These are phyloP conservation scores for Periphyllus acericola DNA, from an alignment of 2,888 invertebrate species.

Conservation along the genomic window DNA sequence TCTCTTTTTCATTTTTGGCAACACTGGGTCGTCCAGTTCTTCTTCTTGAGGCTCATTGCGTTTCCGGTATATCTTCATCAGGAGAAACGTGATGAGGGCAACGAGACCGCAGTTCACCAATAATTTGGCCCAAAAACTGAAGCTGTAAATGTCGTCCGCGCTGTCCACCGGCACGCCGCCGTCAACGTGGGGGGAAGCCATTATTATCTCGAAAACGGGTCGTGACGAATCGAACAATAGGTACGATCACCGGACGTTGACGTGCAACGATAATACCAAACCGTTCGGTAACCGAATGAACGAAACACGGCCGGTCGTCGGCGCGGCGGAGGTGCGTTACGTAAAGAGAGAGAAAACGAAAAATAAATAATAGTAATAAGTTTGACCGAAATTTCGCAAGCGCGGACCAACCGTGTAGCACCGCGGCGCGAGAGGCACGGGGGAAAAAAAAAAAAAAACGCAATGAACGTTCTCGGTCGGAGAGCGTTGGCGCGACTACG, in stretches of 20 bases:
- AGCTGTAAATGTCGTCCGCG: slow-evolving; percentile 7
- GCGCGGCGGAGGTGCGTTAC: not conserved
- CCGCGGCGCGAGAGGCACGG: no score
- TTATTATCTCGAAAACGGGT: not conserved
- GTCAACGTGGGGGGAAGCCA: slow-evolving; percentile 12
- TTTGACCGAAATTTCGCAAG: not conserved
- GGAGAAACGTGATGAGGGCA: slow-evolving; percentile 75
- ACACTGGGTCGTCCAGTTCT: slow-evolving; percentile 70
- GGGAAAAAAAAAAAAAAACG: not conserved
- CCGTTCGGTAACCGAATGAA: not conserved
- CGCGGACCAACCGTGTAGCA: not conserved
- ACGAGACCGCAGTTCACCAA: slow-evolving; percentile 76
- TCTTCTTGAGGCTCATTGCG: slow-evolving; percentile 66
- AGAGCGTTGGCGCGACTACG: not conserved
- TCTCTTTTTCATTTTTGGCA: slow-evolving; percentile 83
- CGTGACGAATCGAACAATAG: not conserved
- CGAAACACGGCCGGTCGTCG: not conserved
- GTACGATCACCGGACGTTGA: not conserved
- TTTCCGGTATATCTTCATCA: slow-evolving; percentile 80
- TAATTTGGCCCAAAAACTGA: slow-evolving; percentile 40
- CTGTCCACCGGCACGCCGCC: not conserved
- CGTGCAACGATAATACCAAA: not conserved
- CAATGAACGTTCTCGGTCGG: not conserved
- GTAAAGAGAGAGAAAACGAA: not conserved
- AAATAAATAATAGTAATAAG: not conserved